Percentiles rank a stretch among this genome's conserved stretches.
Conservation (phyloP, 2,888 invertebrate species). For the Tenthredo mesomela region DNA sequence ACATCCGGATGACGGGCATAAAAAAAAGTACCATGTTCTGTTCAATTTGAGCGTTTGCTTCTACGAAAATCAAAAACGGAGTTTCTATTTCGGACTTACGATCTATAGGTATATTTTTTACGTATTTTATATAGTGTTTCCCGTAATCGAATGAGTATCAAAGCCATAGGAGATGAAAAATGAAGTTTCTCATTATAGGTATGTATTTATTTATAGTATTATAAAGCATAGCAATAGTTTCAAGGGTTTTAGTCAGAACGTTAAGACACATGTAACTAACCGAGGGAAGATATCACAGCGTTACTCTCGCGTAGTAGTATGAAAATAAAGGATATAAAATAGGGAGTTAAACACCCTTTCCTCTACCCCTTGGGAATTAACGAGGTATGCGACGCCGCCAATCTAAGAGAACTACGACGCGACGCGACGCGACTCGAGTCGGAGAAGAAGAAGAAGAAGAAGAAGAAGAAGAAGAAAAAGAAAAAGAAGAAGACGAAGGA, state of each 20-base stretch:
- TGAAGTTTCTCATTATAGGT: too few relatives aligned
- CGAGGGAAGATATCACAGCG: constrained; percentile 4
- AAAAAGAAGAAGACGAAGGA: neutral
- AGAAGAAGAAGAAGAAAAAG: neutral
- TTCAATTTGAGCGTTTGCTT: too few relatives aligned
- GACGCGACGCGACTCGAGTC: neutral
- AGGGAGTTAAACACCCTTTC: constrained; percentile 23
- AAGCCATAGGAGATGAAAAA: neutral
- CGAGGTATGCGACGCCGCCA: constrained; percentile 13
- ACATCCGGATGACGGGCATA: too few relatives aligned
- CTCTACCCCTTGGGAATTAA: constrained; percentile 30
- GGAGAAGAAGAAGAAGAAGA: neutral
- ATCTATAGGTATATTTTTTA: neutral
- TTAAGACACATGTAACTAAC: constrained; percentile 1
- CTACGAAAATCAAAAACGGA: too few relatives aligned
- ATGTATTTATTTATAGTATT: neutral
- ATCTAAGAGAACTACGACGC: constrained; percentile 16
- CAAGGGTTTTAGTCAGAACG: neutral
- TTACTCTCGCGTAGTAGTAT: constrained; percentile 12
- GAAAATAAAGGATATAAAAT: constrained; percentile 36
- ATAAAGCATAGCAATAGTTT: neutral
- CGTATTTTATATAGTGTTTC: too few relatives aligned
- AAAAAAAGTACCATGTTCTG: too few relatives aligned
- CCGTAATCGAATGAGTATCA: neutral
- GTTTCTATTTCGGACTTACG: neutral